These are phyloP conservation scores for Campoletis raptor DNA, from an alignment of 2,888 invertebrate species.

Conservation along the genomic window DNA sequence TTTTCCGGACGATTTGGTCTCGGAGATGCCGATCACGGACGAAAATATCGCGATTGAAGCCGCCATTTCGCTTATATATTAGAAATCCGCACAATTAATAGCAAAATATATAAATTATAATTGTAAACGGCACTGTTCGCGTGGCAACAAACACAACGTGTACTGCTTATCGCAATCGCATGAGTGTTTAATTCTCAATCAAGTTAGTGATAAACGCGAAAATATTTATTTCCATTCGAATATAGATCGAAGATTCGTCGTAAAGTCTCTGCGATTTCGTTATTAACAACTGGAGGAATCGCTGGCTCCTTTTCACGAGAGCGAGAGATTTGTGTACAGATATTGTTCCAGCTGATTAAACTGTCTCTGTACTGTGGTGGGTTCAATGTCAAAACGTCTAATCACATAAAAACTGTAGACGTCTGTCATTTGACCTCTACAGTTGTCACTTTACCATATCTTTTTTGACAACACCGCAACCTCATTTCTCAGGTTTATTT, in stretches of 20 bases:
- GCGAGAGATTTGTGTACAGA: not conserved
- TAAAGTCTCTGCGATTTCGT: not conserved
- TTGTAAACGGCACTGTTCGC: not conserved
- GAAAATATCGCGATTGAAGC: conserved; percentile 26
- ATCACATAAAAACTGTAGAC: not conserved
- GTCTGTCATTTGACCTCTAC: not conserved
- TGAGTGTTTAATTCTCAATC: not conserved
- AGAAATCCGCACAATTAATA: not conserved
- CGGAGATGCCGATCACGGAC: conserved; percentile 30
- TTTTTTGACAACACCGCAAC: not conserved
- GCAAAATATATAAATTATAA: not conserved
- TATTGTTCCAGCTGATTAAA: conserved; percentile 28
- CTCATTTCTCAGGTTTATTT: not conserved
- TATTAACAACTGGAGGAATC: not conserved
- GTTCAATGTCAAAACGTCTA: conserved; percentile 19
- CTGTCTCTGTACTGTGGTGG: conserved; percentile 5
- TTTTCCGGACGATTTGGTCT: conserved; percentile 27
- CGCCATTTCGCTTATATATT: conserved; percentile 38
- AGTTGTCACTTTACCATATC: not conserved
- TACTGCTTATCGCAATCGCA: not conserved
- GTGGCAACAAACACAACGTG: not conserved
- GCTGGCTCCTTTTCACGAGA: not conserved
- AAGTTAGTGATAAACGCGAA: not conserved
- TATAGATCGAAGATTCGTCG: not conserved
- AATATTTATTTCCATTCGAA: not conserved